Evolutionary conservation across 2,888 invertebrate genomes (phyloP), one percentile per base, ranked within the genome.

Genomic region (Atethmia centrago): DNA sequence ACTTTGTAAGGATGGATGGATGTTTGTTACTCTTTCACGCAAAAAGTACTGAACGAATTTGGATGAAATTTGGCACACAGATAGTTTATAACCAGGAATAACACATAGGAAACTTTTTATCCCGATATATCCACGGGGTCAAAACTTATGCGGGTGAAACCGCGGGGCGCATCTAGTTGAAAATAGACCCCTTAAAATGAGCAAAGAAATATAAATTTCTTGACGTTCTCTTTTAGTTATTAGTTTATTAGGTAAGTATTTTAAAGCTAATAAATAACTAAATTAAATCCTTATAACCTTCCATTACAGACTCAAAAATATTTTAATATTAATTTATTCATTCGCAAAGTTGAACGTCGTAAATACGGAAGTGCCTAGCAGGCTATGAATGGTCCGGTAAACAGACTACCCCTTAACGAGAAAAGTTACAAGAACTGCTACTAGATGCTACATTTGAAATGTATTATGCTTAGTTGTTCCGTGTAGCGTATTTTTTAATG

Each of bases 321-420:
- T 86, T 74, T 82, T 85, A 88, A 85, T 85, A 85, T 83, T 87
- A 87, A 88, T 88, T 85, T 86, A 87, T 85, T 85, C 80, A 73
- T 80, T 84, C 42, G 76, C 42, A 81, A 87, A 88, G 71, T 84
- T 84, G n/a, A 68, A 69, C 69, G 68, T 83, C 80, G 85, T 86
- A 87, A 87, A 82, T 81, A 86, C 71, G 61, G 64, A 81, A 88
- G 81, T 82, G 83, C 80, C 81, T 80, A 83, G 74, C 81, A 53
- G 69, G 75, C 79, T 78, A 69, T 81, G 85, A 87, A 83, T 89
- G 85, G 86, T 85, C 83, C 82, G 74, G 88, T 88, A 88, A 90
- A 87, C 85, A 88, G 77, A 84, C 85, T 88, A 68, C 77, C 84
- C 74, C 76, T 87, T 93, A 93, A 93, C 91, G 91, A 93, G 92